These are phyloP conservation scores for Lates japonicus DNA, from an alignment of 2,797 vertebrate species.

Conservation along the genomic window DNA sequence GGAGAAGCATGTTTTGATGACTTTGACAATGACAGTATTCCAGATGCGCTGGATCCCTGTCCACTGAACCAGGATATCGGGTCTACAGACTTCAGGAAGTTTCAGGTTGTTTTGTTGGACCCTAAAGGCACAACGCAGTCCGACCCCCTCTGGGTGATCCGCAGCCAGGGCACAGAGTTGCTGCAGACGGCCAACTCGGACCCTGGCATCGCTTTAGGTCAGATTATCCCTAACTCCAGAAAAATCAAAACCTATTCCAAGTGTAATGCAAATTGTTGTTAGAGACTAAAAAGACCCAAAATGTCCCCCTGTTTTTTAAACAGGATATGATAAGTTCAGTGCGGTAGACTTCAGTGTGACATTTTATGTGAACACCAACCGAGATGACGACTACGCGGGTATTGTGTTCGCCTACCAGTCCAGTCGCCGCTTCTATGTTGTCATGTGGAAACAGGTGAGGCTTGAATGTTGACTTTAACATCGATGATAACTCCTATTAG, in stretches of 20 bases:
- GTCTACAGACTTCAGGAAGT: slow-evolving; percentile 95
- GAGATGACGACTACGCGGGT: slow-evolving; percentile 96
- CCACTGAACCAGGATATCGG: slow-evolving; percentile 94
- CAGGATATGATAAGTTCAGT: slow-evolving; percentile 94
- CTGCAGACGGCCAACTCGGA: slow-evolving; percentile 97
- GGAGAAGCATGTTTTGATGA: slow-evolving; percentile 96
- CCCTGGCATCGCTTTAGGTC: slow-evolving; percentile 96
- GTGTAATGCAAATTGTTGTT: not conserved
- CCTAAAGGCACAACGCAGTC: slow-evolving; percentile 97
- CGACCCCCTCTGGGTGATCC: slow-evolving; percentile 96
- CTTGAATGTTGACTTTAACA: not conserved
- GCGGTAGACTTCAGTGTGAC: slow-evolving; percentile 98
- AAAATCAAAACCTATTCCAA: not conserved
- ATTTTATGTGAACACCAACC: slow-evolving; percentile 96
- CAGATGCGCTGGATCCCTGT: slow-evolving; percentile 94
- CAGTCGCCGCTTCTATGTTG: slow-evolving; percentile 95
- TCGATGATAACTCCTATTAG: not conserved
- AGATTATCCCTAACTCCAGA: slow-evolving; percentile 48
- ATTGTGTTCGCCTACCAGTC: slow-evolving; percentile 98
- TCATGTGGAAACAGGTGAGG: slow-evolving; percentile 98
- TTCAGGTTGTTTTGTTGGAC: slow-evolving; percentile 96
- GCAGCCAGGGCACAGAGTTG: slow-evolving; percentile 95
- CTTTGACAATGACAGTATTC: slow-evolving; percentile 96
- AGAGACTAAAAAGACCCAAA: not conserved
- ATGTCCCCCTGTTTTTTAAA: slow-evolving; percentile 13